Percentiles rank a stretch among this genome's conserved stretches.
phyloP scores from a whole-genome alignment of 2,797 vertebrate species.

The Sphenodon punctatus region DNA sequence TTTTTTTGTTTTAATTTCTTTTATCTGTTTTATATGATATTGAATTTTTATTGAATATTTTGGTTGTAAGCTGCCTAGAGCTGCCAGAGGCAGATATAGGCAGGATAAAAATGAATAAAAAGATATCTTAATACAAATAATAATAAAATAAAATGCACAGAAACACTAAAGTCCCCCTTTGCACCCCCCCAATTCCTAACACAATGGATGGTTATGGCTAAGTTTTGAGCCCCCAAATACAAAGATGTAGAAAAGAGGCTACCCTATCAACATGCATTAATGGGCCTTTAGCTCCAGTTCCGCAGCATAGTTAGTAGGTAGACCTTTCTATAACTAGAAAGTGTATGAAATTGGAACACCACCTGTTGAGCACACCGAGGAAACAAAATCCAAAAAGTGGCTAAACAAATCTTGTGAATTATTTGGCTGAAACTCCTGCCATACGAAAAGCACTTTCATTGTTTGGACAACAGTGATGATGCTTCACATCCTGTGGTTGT shows the following conservation, averaged over 20 bases:
- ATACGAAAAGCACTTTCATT: conserved; percentile 19
- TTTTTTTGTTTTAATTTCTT: too few species aligned
- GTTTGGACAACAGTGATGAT: conserved; percentile 4
- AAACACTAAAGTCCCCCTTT: too few species aligned
- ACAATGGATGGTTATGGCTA: conserved; percentile 7
- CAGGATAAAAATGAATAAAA: too few species aligned
- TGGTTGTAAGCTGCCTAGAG: too few species aligned
- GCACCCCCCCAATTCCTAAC: too few species aligned
- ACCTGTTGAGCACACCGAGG: conserved; percentile 51
- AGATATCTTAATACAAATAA: too few species aligned
- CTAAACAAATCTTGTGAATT: conserved; percentile 2
- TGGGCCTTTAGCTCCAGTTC: conserved; percentile 19
- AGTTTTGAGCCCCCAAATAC: conserved; percentile 17
- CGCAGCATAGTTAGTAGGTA: conserved; percentile 31
- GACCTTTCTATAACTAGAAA: conserved; percentile 58
- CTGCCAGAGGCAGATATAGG: too few species aligned
- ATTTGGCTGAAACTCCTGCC: neutral
- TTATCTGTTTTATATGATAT: too few species aligned
- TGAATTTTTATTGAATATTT: too few species aligned
- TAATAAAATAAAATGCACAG: too few species aligned
- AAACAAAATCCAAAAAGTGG: conserved; percentile 31
- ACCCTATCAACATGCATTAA: conserved; percentile 35
- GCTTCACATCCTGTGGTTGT: neutral
- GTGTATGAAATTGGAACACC: conserved; percentile 32
- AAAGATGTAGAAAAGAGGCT: conserved; percentile 19